Conservation (phyloP, 2,797 vertebrate genomes). For the Tachyglossus aculeatus region DNA sequence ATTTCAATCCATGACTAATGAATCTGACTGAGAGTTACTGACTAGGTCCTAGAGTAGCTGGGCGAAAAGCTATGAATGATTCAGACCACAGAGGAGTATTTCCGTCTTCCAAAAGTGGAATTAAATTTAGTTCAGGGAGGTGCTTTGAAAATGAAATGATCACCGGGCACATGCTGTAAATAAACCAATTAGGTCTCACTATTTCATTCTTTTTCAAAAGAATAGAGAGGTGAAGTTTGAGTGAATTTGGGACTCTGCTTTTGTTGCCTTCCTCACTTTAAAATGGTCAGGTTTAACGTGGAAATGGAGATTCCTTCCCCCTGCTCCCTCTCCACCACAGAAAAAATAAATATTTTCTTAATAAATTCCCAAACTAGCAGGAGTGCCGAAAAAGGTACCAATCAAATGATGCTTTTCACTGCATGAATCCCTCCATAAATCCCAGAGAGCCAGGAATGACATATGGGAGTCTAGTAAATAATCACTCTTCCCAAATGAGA, state of each 20-base stretch:
- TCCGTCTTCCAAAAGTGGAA: slow-evolving; percentile 1
- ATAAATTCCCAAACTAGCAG: too few relatives aligned
- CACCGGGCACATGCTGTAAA: background rate
- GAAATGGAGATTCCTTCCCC: background rate
- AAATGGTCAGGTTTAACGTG: slow-evolving; percentile 2
- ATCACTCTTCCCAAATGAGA: too few relatives aligned
- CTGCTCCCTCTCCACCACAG: too few relatives aligned
- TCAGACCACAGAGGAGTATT: background rate
- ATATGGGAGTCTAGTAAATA: too few relatives aligned
- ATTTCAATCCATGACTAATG: slow-evolving; percentile 27
- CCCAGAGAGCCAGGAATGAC: too few relatives aligned
- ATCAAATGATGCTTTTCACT: too few relatives aligned
- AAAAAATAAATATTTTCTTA: too few relatives aligned
- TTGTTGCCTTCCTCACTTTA: background rate
- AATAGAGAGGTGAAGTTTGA: background rate
- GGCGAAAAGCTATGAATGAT: background rate
- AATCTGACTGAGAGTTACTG: slow-evolving; percentile 11
- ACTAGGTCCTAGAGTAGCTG: background rate
- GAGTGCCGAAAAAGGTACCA: too few relatives aligned
- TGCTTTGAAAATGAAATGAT: background rate
- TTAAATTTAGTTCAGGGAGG: background rate
- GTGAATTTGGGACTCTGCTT: slow-evolving; percentile 2
- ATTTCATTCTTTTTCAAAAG: too few relatives aligned
- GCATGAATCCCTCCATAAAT: too few relatives aligned
- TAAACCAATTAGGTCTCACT: background rate